These are phyloP conservation scores for Cremastobaeus sp. DNA, from an alignment of 2,888 invertebrate genomes.

Conservation along the genomic window DNA sequence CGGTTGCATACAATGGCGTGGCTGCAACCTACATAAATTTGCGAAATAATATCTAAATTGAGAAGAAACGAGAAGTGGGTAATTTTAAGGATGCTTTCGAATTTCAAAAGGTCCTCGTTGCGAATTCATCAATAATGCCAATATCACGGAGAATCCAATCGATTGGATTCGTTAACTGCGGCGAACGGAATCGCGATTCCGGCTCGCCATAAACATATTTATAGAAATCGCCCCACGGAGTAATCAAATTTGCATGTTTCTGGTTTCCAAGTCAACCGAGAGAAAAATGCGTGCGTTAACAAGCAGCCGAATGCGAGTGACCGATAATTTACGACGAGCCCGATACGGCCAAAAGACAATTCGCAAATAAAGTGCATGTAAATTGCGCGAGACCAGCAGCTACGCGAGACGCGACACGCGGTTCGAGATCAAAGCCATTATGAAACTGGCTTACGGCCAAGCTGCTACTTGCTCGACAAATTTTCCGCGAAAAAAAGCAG, in stretches of 20 bases:
- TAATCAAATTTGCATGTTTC: constrained; percentile 47
- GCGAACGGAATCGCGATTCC: constrained; percentile 14
- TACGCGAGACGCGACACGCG: constrained; percentile 36
- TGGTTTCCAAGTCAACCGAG: constrained; percentile 43
- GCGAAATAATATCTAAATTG: neutral
- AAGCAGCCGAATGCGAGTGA: constrained; percentile 27
- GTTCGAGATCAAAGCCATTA: constrained; percentile 55
- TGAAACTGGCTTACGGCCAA: constrained; percentile 51
- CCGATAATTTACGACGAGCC: constrained; percentile 39
- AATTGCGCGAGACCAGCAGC: constrained; percentile 33
- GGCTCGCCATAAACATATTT: constrained; percentile 42
- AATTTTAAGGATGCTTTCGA: constrained; percentile 12
- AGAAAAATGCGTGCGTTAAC: constrained; percentile 42
- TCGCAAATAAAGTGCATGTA: constrained; percentile 52
- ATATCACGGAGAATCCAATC: constrained; percentile 7
- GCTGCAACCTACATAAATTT: too few relatives aligned
- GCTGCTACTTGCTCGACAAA: constrained; percentile 41
- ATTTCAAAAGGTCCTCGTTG: constrained; percentile 20
- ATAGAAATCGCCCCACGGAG: constrained; percentile 32
- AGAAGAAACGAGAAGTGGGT: neutral
- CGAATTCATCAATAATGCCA: constrained; percentile 10
- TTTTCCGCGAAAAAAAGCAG: constrained; percentile 24
- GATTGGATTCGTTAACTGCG: constrained; percentile 33
- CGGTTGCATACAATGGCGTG: too few relatives aligned
- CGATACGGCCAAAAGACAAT: constrained; percentile 41